Percentiles rank a stretch among this genome's conserved stretches.
phyloP scores from a whole-genome alignment of 2,113 vertebrate species.

The Oncorhynchus gorbuscha region DNA sequence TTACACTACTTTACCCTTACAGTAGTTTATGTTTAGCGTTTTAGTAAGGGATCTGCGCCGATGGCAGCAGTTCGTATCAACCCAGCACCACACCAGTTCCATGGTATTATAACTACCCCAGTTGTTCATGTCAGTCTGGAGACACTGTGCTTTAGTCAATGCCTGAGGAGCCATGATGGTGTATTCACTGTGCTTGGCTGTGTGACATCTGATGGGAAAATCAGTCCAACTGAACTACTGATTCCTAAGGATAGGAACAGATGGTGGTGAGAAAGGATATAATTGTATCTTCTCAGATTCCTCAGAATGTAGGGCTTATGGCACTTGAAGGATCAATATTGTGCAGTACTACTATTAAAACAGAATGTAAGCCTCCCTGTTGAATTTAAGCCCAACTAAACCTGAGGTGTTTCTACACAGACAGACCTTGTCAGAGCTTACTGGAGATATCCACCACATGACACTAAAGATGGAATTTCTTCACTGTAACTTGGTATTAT shows the following conservation, averaged over 20 bases:
- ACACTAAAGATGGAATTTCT: constrained; percentile 8
- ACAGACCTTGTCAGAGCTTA: constrained; percentile 25
- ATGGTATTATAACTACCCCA: neutral
- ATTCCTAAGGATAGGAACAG: constrained; percentile 32
- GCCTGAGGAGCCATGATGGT: constrained; percentile 8
- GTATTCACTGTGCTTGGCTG: constrained; percentile 9
- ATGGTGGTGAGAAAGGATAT: constrained; percentile 34
- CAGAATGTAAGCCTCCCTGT: constrained; percentile 30
- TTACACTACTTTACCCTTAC: neutral
- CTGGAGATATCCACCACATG: constrained; percentile 11
- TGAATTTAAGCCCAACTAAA: no score
- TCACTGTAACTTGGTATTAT: neutral
- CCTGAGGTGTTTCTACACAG: constrained; percentile 22
- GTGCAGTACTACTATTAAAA: constrained; percentile 37
- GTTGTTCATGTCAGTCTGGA: neutral
- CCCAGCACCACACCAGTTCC: neutral
- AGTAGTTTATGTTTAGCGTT: constrained; percentile 13
- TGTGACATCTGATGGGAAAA: constrained; percentile 27
- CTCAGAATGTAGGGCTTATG: constrained; percentile 29
- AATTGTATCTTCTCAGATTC: constrained; percentile 36
- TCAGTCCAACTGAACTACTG: constrained; percentile 10
- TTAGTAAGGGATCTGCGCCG: neutral
- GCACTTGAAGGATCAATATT: constrained; percentile 50
- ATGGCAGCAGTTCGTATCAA: neutral
- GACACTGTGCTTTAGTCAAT: neutral